Base-by-base conservation (phyloP, 2,888 invertebrate genomes). In the Calliphora vomitoria region DNA sequence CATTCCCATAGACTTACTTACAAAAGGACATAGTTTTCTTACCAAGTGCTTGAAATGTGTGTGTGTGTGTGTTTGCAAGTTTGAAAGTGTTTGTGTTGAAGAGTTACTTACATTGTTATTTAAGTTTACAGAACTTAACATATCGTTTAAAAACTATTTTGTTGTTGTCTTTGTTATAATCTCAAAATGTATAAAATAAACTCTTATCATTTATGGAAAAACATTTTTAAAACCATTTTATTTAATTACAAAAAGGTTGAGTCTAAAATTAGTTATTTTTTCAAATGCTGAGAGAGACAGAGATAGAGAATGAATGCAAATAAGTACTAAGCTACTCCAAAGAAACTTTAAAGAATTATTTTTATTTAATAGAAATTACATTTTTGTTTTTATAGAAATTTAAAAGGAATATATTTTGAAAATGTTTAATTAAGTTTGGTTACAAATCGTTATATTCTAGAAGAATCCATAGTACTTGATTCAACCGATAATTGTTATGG, bases 181-280 rank as follows among this genome's bases (percentile, higher is more conserved):
- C 5, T 68, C 15, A 31, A 3, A 20, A 66, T 18, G 20, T 66
- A 66, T 53, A 76, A 64, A 53, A 66, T 53, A 76, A 64, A 53
- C 18, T 53, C 41, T 62, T 64, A 35, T 62, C 47, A 25, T 50
- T 53, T 53, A 8, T 20, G 15, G 38, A 35, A 53, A 81, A 76
- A 71, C 11, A 76, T 71, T 68, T 82, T 71, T 60, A 69, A 69
- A 69, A 68, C 62, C 47, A 69, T 82, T 76, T 68, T 18, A 76
- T 69, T 76, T 76, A 82, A 82, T 82, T 76, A 82, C n/a, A 82
- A 82, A 69, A 71, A 60, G 58, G 55, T 71, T 62, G 5, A 71
- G 58, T 44, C n/a, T 31, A 44, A 68, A 47, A 44, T 25, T 25
- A 44, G 11, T 25, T 44, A 66, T 41, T 41, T 47, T 20, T 20